Conservation (phyloP, 2,797 vertebrate genomes). For the Scolopax rusticola region DNA sequence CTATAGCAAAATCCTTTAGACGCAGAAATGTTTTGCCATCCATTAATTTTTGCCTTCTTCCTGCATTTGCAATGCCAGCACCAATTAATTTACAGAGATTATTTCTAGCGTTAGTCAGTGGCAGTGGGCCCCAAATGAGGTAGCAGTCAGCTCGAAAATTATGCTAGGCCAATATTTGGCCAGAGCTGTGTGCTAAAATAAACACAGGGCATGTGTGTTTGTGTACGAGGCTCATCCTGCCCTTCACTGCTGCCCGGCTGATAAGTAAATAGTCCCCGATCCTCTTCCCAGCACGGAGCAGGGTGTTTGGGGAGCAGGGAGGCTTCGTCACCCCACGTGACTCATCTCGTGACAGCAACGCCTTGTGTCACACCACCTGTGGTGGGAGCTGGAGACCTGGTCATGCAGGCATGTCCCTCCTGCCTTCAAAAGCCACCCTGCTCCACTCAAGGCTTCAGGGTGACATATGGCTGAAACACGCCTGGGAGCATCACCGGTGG, state of each 20-base stretch:
- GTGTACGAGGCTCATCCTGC: not conserved
- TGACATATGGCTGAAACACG: rapidly evolving
- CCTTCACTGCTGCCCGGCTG: not conserved
- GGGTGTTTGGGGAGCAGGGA: not conserved
- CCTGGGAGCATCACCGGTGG: not conserved
- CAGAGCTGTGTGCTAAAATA: not conserved
- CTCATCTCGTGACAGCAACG: not conserved
- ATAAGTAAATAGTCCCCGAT: not conserved
- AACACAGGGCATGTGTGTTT: not conserved
- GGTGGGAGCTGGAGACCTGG: not conserved
- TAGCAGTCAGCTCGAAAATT: not conserved
- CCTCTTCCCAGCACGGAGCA: not conserved
- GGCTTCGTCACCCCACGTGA: not conserved
- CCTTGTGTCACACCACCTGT: too few relatives aligned
- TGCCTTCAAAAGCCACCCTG: not conserved
- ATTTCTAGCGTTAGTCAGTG: not conserved
- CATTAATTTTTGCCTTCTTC: slow-evolving; percentile 25
- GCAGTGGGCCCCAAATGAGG: not conserved
- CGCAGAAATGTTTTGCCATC: not conserved
- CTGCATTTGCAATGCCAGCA: not conserved
- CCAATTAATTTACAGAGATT: not conserved
- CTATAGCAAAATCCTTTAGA: not conserved
- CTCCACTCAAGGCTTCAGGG: not conserved
- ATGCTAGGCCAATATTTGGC: not conserved
- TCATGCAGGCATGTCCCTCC: not conserved